These are phyloP conservation scores for Macrocentrus cingulum DNA, from an alignment of 1,140 invertebrate species.

Conservation along the genomic window DNA sequence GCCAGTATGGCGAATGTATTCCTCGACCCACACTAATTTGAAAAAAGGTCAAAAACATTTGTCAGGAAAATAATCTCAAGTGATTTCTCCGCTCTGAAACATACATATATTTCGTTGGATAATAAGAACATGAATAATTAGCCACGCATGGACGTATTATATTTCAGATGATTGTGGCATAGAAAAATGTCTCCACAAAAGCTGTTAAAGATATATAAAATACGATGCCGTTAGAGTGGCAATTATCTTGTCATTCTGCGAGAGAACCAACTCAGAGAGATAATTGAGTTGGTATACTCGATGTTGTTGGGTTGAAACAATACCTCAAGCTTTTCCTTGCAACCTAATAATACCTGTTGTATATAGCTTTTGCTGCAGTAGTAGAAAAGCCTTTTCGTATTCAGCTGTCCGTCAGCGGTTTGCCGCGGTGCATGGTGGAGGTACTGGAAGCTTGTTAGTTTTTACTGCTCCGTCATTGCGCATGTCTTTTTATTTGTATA, in stretches of 20 bases:
- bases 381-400: slow-evolving; percentile 20
- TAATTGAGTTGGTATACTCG: slow-evolving; percentile 47
- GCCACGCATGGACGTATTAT: too few relatives aligned
- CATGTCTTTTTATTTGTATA: neutral
- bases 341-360: slow-evolving; percentile 1
- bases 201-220: neutral
- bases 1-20: too few relatives aligned
- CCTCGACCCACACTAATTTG: too few relatives aligned
- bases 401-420: slow-evolving; percentile 22
- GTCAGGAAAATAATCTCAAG: too few relatives aligned
- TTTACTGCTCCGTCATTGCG: slow-evolving; percentile 16
- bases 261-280: slow-evolving; percentile 26
- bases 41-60: too few relatives aligned
- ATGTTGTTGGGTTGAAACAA: slow-evolving; percentile 18
- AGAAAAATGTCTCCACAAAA: too few relatives aligned
- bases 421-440: neutral
- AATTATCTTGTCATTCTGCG: slow-evolving; percentile 52
- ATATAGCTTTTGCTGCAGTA: neutral
- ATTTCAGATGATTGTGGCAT: too few relatives aligned
- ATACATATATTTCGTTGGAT: too few relatives aligned
- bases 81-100: too few relatives aligned
- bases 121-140: too few relatives aligned
- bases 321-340: slow-evolving; percentile 17
- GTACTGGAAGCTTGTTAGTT: slow-evolving; percentile 15
- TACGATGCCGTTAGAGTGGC: slow-evolving; percentile 30